Percentiles rank a stretch among this genome's conserved stretches.
Evolutionary conservation across 2,888 invertebrate species (phyloP).

Genomic region (Pseudanteris insignis): DNA sequence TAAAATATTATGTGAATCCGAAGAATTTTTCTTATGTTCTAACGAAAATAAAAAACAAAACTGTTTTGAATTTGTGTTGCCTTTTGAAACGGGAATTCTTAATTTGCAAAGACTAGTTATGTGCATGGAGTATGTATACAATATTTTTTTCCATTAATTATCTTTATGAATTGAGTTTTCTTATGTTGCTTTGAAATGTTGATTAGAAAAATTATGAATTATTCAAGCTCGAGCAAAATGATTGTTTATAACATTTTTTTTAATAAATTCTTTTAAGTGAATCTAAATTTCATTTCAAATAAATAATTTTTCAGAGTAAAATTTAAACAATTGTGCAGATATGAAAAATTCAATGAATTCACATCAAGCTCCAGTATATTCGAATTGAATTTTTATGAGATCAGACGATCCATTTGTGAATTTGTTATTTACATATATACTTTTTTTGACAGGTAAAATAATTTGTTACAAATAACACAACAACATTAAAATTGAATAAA

Average conservation of each 20-base stretch:
- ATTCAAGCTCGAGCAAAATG: too few species aligned
- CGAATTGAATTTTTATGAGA: slow-evolving; percentile 24
- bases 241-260: too few species aligned
- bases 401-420: slow-evolving; percentile 16
- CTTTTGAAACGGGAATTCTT: slow-evolving; percentile 18
- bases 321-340: slow-evolving; percentile 27
- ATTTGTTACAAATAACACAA: too few species aligned
- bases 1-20: slow-evolving; percentile 9
- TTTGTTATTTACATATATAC: slow-evolving; percentile 24
- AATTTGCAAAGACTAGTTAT: slow-evolving; percentile 10
- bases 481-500: too few species aligned
- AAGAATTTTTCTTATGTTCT: slow-evolving; percentile 9
- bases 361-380: slow-evolving; percentile 22
- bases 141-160: neutral
- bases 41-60: slow-evolving; percentile 15
- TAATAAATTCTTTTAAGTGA: neutral
- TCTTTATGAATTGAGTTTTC: too few species aligned
- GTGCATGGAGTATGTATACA: slow-evolving; percentile 24
- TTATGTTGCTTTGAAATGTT: too few species aligned
- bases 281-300: neutral
- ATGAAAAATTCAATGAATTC: slow-evolving; percentile 33
- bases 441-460: slow-evolving; percentile 33
- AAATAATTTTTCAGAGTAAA: slow-evolving; percentile 18
- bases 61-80: slow-evolving; percentile 18
- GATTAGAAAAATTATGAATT: too few species aligned